Base-by-base conservation (phyloP, 1,140 invertebrate species). In the Trichonephila clavipes region DNA sequence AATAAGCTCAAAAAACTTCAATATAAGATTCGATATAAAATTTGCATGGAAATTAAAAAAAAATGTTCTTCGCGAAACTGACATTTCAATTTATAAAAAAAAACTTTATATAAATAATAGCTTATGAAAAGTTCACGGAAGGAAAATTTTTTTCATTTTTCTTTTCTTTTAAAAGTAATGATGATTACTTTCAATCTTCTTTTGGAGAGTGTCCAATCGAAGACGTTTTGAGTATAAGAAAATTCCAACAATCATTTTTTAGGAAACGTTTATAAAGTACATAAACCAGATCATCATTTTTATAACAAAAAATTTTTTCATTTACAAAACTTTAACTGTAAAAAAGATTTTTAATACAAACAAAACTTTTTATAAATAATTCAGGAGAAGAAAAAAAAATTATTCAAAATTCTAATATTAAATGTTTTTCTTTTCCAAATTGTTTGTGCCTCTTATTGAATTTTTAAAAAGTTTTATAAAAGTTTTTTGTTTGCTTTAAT, bases 171-270 rank as follows among this genome's bases (percentile, higher is more conserved):
- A n/a, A 69, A 69, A 77, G 34, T 40, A 28, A 7, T 77, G 28
- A 77, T 77, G 12, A 40, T 77, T 77, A 77, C 34, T 77, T 77
- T 77, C 72, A 77, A 77, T 40, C 62, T 64, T 40, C 64, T 69
- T 77, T 77, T 16, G 72, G 18, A 77, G 16, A 34, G 16, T 34
- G 14, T 77, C 6, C 51, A 8, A 16, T 34, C 28, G 34, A 40
- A 40, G 16, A 77, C 18, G 24, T 18, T 14, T 40, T 24, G 24
- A 34, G 16, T 77, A 34, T 6, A 8, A 18, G 28, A 34, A 77
- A 72, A 77, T 18, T 77, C 28, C 72, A 24, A 10, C 10, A 6
- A 77, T 10, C 18, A 34, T 18, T 77, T 77, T 77, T 77, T 77
- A 34, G 16, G 4, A 16, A 40, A 1, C 10, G 51, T 51, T 7